A percentile compares a stretch with the other conserved stretches of the same genome.
Evolutionary conservation across 23 tunicate species (phyloP).

Genomic region (Trididemnum nubilum): DNA sequence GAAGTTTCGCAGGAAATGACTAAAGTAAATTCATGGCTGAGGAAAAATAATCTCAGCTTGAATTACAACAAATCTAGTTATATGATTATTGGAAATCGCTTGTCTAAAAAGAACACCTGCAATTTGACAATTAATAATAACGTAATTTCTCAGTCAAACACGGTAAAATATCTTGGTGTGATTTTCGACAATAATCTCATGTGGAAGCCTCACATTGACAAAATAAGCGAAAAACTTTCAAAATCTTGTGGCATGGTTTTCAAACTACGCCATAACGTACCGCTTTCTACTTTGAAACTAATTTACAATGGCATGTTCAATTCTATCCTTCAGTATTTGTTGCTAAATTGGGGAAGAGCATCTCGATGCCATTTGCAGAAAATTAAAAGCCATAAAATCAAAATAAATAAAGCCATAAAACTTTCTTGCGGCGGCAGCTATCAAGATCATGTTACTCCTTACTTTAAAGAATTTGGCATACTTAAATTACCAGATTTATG

Average conservation of each 20-base stretch:
- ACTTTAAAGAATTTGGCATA: background rate
- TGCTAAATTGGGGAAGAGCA: conserved; percentile 5
- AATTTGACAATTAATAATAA: conserved; percentile 1
- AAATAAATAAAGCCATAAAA: background rate
- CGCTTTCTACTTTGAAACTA: background rate
- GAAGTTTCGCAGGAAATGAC: too few species aligned
- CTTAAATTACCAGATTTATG: background rate
- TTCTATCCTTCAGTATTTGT: background rate
- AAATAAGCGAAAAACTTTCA: background rate
- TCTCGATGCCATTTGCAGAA: background rate
- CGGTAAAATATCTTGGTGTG: conserved; percentile 5
- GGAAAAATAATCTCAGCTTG: background rate
- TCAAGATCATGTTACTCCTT: background rate
- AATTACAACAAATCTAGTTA: conserved; percentile 9
- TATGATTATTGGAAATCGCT: conserved; percentile 8
- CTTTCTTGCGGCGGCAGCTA: background rate
- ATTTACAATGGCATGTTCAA: background rate
- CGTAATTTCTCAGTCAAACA: background rate
- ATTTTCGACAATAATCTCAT: conserved; percentile 1
- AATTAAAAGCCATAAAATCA: background rate
- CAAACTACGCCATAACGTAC: background rate
- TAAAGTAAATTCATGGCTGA: background rate
- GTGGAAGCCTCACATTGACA: background rate
- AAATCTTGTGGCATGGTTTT: background rate
- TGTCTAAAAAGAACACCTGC: background rate